Evolutionary conservation across 2,888 invertebrate genomes (phyloP).

Genomic region (Pyrochroa serraticornis): DNA sequence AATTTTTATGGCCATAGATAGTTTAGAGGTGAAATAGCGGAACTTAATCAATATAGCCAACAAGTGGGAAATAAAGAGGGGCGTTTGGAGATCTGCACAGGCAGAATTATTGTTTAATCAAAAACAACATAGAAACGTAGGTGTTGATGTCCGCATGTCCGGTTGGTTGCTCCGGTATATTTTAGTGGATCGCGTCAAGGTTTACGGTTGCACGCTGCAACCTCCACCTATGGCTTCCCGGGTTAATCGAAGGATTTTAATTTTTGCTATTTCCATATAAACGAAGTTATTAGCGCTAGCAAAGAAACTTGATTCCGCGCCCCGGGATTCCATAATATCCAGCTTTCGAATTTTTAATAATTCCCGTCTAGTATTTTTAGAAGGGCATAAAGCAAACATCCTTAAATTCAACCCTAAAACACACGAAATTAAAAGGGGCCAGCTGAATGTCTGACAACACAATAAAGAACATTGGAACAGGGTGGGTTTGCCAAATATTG

Average conservation of each 20-base stretch:
- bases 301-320: conserved; percentile 1
- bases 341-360: not conserved
- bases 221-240: not conserved
- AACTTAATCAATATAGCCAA: too few relatives aligned
- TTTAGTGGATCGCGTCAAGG: not conserved
- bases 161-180: not conserved
- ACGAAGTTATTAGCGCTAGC: not conserved
- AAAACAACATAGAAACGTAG: not conserved
- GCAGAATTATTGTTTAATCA: too few relatives aligned
- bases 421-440: conserved; percentile 31
- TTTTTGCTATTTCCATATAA: not conserved
- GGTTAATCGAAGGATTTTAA: conserved; percentile 3
- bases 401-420: conserved; percentile 24
- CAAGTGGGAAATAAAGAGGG: too few relatives aligned
- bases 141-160: not conserved
- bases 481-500: conserved; percentile 50
- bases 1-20: too few relatives aligned
- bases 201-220: not conserved
- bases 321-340: not conserved
- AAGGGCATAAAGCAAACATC: conserved; percentile 18
- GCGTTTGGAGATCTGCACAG: too few relatives aligned
- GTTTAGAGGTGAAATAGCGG: too few relatives aligned
- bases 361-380: not conserved
- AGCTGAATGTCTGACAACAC: conserved; percentile 22
- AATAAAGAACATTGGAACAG: conserved; percentile 45